Base-by-base conservation (phyloP, 1,140 invertebrate genomes). In the Heliothis virescens region DNA sequence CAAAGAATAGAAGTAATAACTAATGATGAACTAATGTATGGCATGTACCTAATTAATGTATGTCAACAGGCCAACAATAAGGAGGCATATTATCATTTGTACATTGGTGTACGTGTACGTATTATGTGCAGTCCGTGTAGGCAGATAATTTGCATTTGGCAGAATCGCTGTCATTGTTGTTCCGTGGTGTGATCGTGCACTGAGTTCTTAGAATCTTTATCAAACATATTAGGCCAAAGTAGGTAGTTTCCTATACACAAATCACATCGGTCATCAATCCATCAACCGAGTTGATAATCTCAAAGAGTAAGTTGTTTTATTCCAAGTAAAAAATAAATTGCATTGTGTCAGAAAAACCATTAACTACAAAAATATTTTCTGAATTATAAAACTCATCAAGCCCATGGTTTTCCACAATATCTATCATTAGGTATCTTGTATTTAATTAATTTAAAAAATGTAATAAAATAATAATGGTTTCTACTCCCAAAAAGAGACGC, bases 141-240 rank as follows among this genome's bases (percentile, higher is more conserved):
- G 79, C 57, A 71, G 79, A 60, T 81, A 55, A 81, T 81, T 81
- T 81, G 73, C 79, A 81, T 81, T 79, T 79, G 78, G 63, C 63
- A 57, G 76, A 59, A 79, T 57, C 71, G 76, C 13, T 60, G 65
- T 47, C 65, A 79, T 79, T 79, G 76, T 79, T 57, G 53, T 59
- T 79, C 55, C n/a, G 16, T 18, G n/a, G 18, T 11, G n/a, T 4
- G 65, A 47, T 15, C 10, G 48, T 57, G 11, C 11, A 18, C 34
- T 60, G 53, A 15, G 29, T 74, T 59, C 71, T 74, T 59, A 16
- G 26, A 60, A 74, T 10, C n/a, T 13, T 74, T 16, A 21, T 21
- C 4, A 9, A 50, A 71, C 67, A n/a, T 53, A 71, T 71, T 52
- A 71, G 48, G 67, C 48, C 29, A 29, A 53, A 71, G 63, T 71